Base-by-base conservation (phyloP, 2,888 invertebrate species). In the Ichneumoninae sp. region DNA sequence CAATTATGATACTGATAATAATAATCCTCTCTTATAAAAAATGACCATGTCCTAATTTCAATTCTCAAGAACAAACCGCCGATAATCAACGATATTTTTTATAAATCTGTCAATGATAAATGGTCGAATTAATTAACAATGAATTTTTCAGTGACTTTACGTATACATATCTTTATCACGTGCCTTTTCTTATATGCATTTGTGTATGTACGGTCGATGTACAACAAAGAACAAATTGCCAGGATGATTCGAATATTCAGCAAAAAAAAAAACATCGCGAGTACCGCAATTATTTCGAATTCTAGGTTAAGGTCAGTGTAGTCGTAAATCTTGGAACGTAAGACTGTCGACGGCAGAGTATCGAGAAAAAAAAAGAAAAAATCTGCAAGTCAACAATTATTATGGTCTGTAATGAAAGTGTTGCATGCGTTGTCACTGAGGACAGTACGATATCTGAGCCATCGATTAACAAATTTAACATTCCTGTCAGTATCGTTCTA, bases 401-500 rank as follows among this genome's bases (percentile, higher is more conserved):
- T 36, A 22, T 70, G 22, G 26, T 40, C 60, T 10, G 22, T 13
- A 69, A 69, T 54, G 19, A 54, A 71, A 33, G 5, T n/a, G 63
- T 63, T 63, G 30, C 33, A 63, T 66, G 26, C 13, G 8, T 22
- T 66, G 52, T 54, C 66, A 36, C 60, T 22, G 26, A 52, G 63
- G 63, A 16, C 50, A 50, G 10, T 10, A 5, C 13, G 65, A 65
- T 50, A 65, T 75, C 65, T 16, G 7, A 65, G 19, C 65, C 16
- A 40, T 76, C 54, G 40, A 76, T 76, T n/a, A 50, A 66, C 8
- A 22, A 33, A 40, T 66, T 75, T 36, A 75, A 75, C 75, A 65
- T 54, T 76, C 66, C 76, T 76, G 76, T 76, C 66, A 76, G 36
- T 52, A 36, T 16, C 76, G 54, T 54, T 13, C 16, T 1, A 57